Percentiles rank a stretch among this genome's conserved stretches.
Conservation (phyloP, 2,797 vertebrate species). For the Cottoperca gobio region DNA sequence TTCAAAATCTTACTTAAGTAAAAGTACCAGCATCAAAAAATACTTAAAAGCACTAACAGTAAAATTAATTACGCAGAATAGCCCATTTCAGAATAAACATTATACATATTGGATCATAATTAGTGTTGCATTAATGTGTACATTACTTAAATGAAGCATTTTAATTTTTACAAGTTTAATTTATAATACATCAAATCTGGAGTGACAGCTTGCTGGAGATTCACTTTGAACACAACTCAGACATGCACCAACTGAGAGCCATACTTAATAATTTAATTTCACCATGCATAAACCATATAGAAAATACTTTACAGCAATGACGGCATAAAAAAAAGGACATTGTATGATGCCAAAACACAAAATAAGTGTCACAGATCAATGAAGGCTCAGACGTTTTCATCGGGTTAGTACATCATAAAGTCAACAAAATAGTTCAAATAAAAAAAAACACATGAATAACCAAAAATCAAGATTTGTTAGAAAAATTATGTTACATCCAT, state of each 20-base stretch:
- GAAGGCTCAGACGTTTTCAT: conserved; percentile 60
- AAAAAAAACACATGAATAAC: conserved; percentile 13
- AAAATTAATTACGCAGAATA: too few species aligned
- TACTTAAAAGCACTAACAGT: too few species aligned
- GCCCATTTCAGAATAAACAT: too few species aligned
- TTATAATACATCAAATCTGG: too few species aligned
- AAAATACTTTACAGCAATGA: conserved; percentile 77
- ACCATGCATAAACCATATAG: conserved; percentile 77
- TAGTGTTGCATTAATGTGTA: too few species aligned
- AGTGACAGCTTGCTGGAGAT: background rate
- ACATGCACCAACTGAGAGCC: conserved; percentile 22
- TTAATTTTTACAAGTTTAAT: too few species aligned
- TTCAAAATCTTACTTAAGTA: too few species aligned
- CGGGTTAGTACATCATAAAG: conserved; percentile 37
- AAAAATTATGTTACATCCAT: conserved; percentile 51
- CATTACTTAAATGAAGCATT: too few species aligned
- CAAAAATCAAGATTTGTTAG: conserved; percentile 19
- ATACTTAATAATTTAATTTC: conserved; percentile 81
- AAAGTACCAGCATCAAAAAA: too few species aligned
- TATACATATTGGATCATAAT: too few species aligned
- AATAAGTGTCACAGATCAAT: conserved; percentile 61
- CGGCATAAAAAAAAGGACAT: conserved; percentile 48
- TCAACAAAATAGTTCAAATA: conserved; percentile 28
- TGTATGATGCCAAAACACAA: conserved; percentile 79
- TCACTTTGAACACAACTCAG: conserved; percentile 1